Percentiles rank a stretch among this genome's conserved stretches.
phyloP scores from a whole-genome alignment of 2,888 invertebrate genomes.

The Oscheius sp. region DNA sequence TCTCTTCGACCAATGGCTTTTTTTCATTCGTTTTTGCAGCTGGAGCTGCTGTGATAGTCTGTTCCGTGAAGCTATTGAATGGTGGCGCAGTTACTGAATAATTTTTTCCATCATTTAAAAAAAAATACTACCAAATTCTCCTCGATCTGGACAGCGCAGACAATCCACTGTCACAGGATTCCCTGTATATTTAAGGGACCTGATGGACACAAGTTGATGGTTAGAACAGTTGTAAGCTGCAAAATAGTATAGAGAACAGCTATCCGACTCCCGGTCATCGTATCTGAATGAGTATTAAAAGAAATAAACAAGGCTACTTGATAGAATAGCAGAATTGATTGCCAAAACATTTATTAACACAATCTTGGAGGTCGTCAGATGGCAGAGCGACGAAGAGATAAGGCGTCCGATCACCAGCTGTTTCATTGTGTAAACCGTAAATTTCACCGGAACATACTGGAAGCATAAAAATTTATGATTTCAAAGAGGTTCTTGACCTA shows the following conservation, averaged over 20 bases:
- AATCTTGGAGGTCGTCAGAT: conserved; percentile 48
- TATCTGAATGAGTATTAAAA: conserved; percentile 30
- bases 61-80: conserved; percentile 47
- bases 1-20: conserved; percentile 44
- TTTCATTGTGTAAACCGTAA: conserved; percentile 49
- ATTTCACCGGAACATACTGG: conserved; percentile 56
- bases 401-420: conserved; percentile 47
- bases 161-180: conserved; percentile 57
- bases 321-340: conserved; percentile 66
- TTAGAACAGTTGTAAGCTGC: conserved; percentile 57
- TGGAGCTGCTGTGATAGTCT: conserved; percentile 46
- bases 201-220: conserved; percentile 42
- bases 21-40: not conserved
- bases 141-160: conserved; percentile 57
- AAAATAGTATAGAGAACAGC: conserved; percentile 54
- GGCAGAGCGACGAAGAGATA: conserved; percentile 52
- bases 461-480: conserved; percentile 43
- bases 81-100: conserved; percentile 57
- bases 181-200: conserved; percentile 41
- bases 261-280: conserved; percentile 45
- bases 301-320: not conserved
- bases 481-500: not conserved
- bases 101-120: not conserved
- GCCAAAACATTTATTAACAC: conserved; percentile 62
- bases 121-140: conserved; percentile 54